A percentile compares a stretch with the other conserved stretches of the same genome.
Evolutionary conservation across 2,888 invertebrate genomes (phyloP).

Genomic region (Gasteruption jaculator): DNA sequence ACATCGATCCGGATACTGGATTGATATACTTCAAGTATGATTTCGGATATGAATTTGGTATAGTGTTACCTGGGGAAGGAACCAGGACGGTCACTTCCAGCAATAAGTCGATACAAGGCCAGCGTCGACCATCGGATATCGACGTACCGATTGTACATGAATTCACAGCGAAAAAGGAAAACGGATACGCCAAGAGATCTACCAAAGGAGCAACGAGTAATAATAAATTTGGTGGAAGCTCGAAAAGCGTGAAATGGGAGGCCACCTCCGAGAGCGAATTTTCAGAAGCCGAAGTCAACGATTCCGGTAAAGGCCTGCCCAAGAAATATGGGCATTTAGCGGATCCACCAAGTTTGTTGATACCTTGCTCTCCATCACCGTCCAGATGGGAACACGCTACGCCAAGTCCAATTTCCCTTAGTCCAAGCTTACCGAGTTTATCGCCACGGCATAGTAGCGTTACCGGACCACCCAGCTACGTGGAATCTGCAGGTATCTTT

Average conservation of each 20-base stretch:
- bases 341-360: conserved; percentile 38
- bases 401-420: conserved; percentile 58
- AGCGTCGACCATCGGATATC: conserved; percentile 58
- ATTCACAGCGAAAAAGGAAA: conserved; percentile 50
- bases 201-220: conserved; percentile 21
- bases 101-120: conserved; percentile 54
- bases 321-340: conserved; percentile 40
- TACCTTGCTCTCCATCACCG: conserved; percentile 41
- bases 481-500: conserved; percentile 47
- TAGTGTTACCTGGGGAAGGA: conserved; percentile 66
- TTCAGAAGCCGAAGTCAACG: conserved; percentile 57
- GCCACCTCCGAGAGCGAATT: conserved; percentile 62
- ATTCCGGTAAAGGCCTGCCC: too few species aligned
- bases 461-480: conserved; percentile 46
- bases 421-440: conserved; percentile 59
- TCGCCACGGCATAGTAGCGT: conserved; percentile 53
- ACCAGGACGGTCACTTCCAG: conserved; percentile 49
- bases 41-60: conserved; percentile 75
- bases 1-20: conserved; percentile 71
- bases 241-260: conserved; percentile 59
- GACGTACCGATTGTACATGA: conserved; percentile 68
- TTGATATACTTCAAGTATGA: conserved; percentile 79
- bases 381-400: conserved; percentile 51
- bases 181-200: conserved; percentile 37
- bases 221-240: conserved; percentile 27